These are phyloP conservation scores for Okamejei kenojei DNA, from an alignment of 2,797 vertebrate genomes.

Conservation along the genomic window DNA sequence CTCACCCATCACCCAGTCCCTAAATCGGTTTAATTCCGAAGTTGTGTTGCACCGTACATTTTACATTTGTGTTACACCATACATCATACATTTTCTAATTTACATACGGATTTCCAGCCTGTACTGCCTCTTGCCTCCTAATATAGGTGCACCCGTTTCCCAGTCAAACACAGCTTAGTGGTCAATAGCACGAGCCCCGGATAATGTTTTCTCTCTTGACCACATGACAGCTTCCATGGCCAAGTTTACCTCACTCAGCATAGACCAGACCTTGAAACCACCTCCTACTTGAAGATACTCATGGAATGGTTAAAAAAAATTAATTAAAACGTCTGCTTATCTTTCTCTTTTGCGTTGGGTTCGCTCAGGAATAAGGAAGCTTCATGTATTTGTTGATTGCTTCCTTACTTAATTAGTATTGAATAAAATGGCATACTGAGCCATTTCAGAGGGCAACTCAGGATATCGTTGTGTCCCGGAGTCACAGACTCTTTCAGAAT, in stretches of 20 bases:
- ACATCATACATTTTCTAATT: too few relatives aligned
- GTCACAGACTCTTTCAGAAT: too few relatives aligned
- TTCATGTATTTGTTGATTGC: background rate
- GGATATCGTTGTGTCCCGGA: too few relatives aligned
- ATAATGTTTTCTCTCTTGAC: background rate
- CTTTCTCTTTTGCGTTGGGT: background rate
- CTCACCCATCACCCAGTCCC: too few relatives aligned
- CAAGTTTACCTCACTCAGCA: background rate
- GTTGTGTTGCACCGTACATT: too few relatives aligned
- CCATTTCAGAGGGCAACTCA: too few relatives aligned
- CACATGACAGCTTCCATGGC: background rate
- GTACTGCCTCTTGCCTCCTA: too few relatives aligned
- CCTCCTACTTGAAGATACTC: background rate
- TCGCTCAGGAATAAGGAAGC: background rate
- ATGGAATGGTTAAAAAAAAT: background rate
- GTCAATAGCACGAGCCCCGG: background rate
- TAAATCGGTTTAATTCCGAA: too few relatives aligned
- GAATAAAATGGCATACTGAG: too few relatives aligned
- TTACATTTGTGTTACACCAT: too few relatives aligned
- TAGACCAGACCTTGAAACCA: background rate
- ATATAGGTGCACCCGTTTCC: background rate
- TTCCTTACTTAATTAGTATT: too few relatives aligned
- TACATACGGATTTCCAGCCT: too few relatives aligned
- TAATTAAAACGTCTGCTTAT: background rate
- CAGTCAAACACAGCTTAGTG: background rate